Evolutionary conservation across 1,140 invertebrate genomes (phyloP).

Genomic region (Caenorhabditis tropicalis): DNA sequence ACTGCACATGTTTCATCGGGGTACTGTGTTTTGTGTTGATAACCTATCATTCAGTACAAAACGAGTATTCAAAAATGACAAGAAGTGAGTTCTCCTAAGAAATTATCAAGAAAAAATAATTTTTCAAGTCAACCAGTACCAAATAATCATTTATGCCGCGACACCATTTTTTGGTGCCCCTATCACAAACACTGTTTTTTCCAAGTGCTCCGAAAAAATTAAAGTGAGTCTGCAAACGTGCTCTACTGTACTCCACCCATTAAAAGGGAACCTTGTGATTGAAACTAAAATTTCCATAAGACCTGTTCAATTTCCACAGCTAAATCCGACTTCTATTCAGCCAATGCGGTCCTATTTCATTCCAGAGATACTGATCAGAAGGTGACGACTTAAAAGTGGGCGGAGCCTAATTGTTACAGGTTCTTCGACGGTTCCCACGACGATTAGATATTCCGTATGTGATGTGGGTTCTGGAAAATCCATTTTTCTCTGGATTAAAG

Average conservation of each 20-base stretch:
- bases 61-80: neutral
- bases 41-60: neutral
- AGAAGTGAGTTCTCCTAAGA: neutral
- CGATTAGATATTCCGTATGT: neutral
- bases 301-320: neutral
- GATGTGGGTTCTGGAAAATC: neutral
- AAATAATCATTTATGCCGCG: neutral
- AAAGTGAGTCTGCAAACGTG: neutral
- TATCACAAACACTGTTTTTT: neutral
- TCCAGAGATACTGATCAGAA: neutral
- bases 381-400: neutral
- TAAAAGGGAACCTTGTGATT: too few species aligned
- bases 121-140: neutral
- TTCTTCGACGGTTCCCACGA: neutral
- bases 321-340: neutral
- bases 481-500: neutral
- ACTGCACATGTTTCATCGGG: neutral
- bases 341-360: slow-evolving; percentile 26
- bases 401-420: neutral
- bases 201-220: neutral
- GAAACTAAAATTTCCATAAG: neutral
- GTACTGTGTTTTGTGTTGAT: neutral
- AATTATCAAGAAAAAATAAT: neutral
- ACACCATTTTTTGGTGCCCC: neutral
- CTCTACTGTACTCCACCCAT: too few species aligned